These are phyloP conservation scores for Gasterosteus aculeatus DNA, from an alignment of 2,113 vertebrate species.

Conservation along the genomic window DNA sequence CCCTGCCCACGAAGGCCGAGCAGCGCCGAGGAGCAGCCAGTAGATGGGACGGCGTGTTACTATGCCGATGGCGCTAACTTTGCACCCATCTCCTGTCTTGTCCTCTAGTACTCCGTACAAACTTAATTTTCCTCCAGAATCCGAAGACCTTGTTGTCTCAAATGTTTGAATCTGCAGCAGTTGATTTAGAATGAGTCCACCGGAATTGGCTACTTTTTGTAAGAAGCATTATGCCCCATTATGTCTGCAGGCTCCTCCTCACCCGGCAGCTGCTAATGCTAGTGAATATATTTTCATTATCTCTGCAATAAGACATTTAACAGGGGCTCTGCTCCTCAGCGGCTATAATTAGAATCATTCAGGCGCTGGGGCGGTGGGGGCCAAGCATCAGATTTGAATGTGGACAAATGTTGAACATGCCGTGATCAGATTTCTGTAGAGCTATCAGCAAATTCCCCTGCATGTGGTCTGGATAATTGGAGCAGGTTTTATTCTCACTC, in stretches of 20 bases:
- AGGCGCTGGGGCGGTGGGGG: constrained; percentile 29
- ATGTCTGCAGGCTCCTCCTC: constrained; percentile 29
- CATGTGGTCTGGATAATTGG: constrained; percentile 37
- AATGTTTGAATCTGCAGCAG: constrained; percentile 8
- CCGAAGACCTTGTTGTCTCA: constrained; percentile 8
- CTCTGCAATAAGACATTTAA: constrained; percentile 64
- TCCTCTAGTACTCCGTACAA: background rate
- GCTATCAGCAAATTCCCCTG: constrained; percentile 40
- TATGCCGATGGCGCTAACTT: constrained; percentile 23
- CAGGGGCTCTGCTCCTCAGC: constrained; percentile 48
- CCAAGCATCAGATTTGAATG: constrained; percentile 50
- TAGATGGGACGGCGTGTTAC: constrained; percentile 20
- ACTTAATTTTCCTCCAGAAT: background rate
- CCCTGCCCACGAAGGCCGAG: constrained; percentile 12
- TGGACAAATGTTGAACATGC: constrained; percentile 54
- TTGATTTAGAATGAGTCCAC: constrained; percentile 29
- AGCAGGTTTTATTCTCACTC: constrained; percentile 20
- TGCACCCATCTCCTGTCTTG: constrained; percentile 11
- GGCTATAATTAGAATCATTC: constrained; percentile 53
- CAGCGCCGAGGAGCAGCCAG: constrained; percentile 31
- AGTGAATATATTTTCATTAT: constrained; percentile 66
- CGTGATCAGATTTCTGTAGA: constrained; percentile 33
- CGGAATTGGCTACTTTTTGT: background rate
- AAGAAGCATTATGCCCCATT: too few species aligned
- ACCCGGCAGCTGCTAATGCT: constrained; percentile 37